Evolutionary conservation across 2,113 vertebrate species (phyloP).

Genomic region (Osmerus mordax): DNA sequence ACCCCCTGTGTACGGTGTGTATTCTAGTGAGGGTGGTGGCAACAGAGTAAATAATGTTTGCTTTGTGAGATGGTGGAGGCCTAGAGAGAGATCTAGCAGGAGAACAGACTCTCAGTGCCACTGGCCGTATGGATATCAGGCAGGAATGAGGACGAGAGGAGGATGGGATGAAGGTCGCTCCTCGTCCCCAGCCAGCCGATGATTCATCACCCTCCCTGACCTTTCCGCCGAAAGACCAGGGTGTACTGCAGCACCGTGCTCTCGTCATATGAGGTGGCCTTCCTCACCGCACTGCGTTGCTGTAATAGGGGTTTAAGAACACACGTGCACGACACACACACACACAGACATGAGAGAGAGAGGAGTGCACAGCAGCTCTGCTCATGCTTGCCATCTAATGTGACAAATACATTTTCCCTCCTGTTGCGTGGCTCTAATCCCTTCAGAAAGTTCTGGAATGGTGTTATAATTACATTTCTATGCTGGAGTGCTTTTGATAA

Average conservation of each 20-base stretch:
- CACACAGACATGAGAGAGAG: too few relatives aligned
- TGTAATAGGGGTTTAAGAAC: constrained; percentile 57
- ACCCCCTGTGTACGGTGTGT: too few relatives aligned
- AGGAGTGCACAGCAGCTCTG: constrained; percentile 64
- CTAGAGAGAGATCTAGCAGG: constrained; percentile 8
- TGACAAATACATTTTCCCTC: constrained; percentile 69
- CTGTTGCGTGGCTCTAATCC: constrained; percentile 72
- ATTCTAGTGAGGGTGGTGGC: not conserved
- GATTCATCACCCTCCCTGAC: constrained; percentile 63
- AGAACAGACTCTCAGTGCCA: constrained; percentile 42
- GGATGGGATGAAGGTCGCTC: constrained; percentile 52
- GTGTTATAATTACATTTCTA: constrained; percentile 72
- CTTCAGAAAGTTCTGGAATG: constrained; percentile 67
- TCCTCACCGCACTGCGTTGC: constrained; percentile 22
- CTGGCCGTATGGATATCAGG: constrained; percentile 65
- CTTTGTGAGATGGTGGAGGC: too few relatives aligned
- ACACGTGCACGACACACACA: not conserved
- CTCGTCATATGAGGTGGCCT: not conserved
- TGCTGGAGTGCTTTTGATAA: constrained; percentile 67
- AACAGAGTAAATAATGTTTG: too few relatives aligned
- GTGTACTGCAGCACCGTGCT: constrained; percentile 23
- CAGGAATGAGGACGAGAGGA: too few relatives aligned
- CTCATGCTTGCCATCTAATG: constrained; percentile 61
- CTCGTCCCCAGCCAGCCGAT: constrained; percentile 61
- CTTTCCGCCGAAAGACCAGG: constrained; percentile 54